phyloP scores from a whole-genome alignment of 2,797 vertebrate genomes.

The Sphenopsis melanotis region DNA sequence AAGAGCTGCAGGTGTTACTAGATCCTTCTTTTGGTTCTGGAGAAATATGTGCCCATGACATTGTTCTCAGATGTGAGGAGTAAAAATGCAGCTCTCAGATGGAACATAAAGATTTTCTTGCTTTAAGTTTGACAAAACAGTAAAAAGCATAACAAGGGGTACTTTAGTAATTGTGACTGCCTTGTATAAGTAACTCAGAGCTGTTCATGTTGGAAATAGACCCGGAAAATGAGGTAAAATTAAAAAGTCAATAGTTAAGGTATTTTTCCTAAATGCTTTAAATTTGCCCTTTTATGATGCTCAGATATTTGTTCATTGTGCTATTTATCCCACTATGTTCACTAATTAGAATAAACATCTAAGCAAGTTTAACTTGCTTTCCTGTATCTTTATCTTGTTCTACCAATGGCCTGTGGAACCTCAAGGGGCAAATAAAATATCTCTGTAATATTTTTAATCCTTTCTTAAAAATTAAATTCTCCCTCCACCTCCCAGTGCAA shows the following conservation, averaged over 20 bases:
- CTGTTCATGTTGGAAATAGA: not conserved
- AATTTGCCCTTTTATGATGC: not conserved
- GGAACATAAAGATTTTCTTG: not conserved
- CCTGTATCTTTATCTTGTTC: not conserved
- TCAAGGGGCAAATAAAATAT: not conserved
- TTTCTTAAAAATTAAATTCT: not conserved
- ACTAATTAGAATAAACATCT: not conserved
- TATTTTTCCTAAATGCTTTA: not conserved
- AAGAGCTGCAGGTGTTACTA: not conserved
- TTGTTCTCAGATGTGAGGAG: not conserved
- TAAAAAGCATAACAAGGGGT: not conserved
- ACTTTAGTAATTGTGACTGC: not conserved
- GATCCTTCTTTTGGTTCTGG: not conserved
- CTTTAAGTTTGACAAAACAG: not conserved
- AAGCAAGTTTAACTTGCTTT: not conserved
- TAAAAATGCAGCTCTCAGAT: not conserved
- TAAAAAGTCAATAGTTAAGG: not conserved
- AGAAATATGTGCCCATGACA: not conserved
- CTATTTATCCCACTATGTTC: not conserved
- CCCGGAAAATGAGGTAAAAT: not conserved
- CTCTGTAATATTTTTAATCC: not conserved
- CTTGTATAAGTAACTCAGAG: not conserved
- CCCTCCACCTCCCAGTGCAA: accelerated
- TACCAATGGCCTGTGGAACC: not conserved
- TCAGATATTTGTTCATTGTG: not conserved